Conservation (phyloP, 2,113 vertebrate genomes). For the Pangasianodon hypophthalmus region DNA sequence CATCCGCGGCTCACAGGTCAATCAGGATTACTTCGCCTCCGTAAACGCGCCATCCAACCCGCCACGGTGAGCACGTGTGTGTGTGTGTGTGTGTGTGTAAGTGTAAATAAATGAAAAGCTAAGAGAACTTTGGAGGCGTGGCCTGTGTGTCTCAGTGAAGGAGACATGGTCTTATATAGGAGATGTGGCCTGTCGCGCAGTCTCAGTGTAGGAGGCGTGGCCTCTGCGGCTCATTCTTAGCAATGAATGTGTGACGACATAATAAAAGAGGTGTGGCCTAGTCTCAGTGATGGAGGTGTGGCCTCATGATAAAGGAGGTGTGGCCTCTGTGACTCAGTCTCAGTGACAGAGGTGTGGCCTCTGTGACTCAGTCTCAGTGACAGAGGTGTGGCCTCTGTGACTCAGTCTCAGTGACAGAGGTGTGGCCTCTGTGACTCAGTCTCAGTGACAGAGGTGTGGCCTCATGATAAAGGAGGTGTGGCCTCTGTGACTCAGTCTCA, state of each 20-base stretch:
- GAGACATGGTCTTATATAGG: background rate
- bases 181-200: background rate
- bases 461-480: background rate
- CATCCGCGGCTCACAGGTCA: conserved; percentile 92
- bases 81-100: background rate
- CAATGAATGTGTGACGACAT: background rate
- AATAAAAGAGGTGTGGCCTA: background rate
- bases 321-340: background rate
- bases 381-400: background rate
- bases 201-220: background rate
- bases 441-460: background rate
- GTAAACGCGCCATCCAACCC: conserved; percentile 97
- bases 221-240: background rate
- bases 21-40: conserved; percentile 98
- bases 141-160: background rate
- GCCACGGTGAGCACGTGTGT: conserved; percentile 78
- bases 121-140: background rate
- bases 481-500: background rate
- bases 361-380: background rate
- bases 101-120: background rate
- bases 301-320: background rate
- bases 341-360: background rate
- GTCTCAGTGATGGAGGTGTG: background rate
- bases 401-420: background rate
- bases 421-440: background rate